Conservation (phyloP, 1,140 invertebrate species). For the Dreissena polymorpha region DNA sequence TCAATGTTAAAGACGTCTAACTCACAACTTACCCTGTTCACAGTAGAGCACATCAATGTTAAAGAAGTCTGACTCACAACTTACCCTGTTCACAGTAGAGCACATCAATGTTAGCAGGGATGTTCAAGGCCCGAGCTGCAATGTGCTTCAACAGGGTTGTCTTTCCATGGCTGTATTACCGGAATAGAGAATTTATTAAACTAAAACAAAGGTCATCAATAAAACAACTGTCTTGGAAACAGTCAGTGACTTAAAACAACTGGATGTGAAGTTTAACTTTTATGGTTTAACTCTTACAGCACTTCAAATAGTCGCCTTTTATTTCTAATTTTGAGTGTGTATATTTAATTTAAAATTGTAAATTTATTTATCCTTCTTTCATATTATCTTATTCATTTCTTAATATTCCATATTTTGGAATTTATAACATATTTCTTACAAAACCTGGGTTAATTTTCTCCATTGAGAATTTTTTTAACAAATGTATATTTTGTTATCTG, state of each 20-base stretch:
- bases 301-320: no score
- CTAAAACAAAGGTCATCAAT: no score
- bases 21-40: slow-evolving; percentile 87
- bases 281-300: no score
- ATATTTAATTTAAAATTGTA: no score
- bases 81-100: slow-evolving; percentile 96
- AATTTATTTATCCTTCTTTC: no score
- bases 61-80: neutral
- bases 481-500: no score
- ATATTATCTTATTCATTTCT: no score
- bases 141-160: slow-evolving; percentile 98
- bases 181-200: neutral
- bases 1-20: neutral
- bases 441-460: no score
- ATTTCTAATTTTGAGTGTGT: no score
- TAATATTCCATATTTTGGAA: no score
- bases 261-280: neutral
- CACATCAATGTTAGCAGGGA: slow-evolving; percentile 98
- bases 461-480: no score
- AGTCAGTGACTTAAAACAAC: neutral
- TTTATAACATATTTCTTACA: no score
- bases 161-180: slow-evolving; percentile 92
- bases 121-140: slow-evolving; percentile 91
- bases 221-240: neutral
- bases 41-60: slow-evolving; percentile 99